Conservation (phyloP, 2,113 vertebrate genomes). For the Tragelaphus scriptus region DNA sequence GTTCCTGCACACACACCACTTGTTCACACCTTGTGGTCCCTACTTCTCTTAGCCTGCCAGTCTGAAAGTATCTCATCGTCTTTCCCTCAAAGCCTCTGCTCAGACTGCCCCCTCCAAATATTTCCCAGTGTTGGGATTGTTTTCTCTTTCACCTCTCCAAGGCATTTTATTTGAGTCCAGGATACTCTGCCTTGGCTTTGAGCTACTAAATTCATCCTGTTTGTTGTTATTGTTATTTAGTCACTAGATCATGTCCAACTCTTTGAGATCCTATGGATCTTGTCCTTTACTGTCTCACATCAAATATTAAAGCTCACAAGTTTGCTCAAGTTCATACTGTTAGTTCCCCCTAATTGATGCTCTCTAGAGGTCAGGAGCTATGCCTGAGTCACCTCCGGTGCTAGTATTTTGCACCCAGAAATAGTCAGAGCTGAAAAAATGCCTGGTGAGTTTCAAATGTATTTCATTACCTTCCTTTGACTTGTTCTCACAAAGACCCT, state of each 20-base stretch:
- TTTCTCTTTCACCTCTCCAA: neutral
- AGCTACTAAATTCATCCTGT: neutral
- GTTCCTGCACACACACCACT: fast-evolving
- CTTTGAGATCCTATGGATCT: neutral
- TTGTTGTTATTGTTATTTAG: neutral
- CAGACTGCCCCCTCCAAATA: neutral
- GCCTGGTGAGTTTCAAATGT: neutral
- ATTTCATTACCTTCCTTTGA: neutral
- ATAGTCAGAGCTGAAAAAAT: neutral
- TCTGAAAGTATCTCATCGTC: neutral
- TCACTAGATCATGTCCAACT: neutral
- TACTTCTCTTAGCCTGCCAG: neutral
- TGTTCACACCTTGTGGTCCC: fast-evolving
- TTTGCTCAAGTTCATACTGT: neutral
- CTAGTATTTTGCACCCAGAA: neutral
- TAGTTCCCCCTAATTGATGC: neutral
- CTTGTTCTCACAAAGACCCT: neutral
- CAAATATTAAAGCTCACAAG: neutral
- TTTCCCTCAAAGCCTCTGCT: neutral
- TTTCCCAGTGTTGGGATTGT: neutral
- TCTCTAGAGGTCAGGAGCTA: neutral
- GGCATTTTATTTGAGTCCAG: neutral
- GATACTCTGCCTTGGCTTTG: neutral
- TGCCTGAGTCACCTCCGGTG: neutral
- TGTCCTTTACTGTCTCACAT: neutral